A percentile compares a stretch with the other conserved stretches of the same genome.
Evolutionary conservation across 2,113 vertebrate species (phyloP).

Genomic region (Albula glossodonta): DNA sequence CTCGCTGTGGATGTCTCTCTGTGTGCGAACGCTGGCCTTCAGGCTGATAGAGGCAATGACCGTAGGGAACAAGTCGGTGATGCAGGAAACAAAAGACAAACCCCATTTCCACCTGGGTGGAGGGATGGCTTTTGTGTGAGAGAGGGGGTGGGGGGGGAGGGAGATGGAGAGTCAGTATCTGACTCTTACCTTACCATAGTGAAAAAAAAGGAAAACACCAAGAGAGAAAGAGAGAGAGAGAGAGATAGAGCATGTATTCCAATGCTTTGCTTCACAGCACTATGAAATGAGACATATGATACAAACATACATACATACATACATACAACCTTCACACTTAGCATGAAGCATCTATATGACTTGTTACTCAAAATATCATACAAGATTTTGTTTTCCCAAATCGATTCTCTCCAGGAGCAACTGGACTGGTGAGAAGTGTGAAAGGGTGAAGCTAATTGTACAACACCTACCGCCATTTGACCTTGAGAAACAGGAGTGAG

Average conservation of each 20-base stretch:
- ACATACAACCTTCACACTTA: not conserved
- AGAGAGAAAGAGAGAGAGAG: not conserved
- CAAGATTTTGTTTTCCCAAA: no score
- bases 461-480: no score
- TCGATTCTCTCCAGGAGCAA: not conserved
- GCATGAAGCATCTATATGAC: not conserved
- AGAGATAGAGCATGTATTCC: not conserved
- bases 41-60: conserved; percentile 33
- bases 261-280: no score
- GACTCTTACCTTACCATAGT: not conserved
- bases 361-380: no score
- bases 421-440: not conserved
- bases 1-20: conserved; percentile 24
- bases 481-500: no score
- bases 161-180: not conserved
- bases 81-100: not conserved
- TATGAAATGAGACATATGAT: no score
- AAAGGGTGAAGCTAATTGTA: no score
- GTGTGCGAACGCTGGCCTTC: conserved; percentile 23
- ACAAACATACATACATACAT: no score
- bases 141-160: not conserved
- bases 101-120: not conserved
- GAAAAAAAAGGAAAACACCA: not conserved
- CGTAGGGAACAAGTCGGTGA: conserved; percentile 17
- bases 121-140: not conserved